Base-by-base conservation (phyloP, 2,888 invertebrate species). In the Napeogenes inachia region DNA sequence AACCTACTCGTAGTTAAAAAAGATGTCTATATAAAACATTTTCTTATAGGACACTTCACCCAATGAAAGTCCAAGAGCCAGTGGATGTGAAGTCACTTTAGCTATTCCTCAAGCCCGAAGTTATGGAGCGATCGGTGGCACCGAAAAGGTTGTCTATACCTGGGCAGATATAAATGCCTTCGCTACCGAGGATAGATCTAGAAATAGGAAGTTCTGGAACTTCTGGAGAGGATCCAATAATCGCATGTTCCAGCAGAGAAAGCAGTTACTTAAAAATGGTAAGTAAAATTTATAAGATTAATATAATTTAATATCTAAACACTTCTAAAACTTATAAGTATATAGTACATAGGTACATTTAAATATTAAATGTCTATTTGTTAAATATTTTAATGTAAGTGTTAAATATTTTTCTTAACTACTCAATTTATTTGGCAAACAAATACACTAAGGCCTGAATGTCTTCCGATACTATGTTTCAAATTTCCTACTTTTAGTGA, bases 151-250 rank as follows among this genome's bases (percentile, higher is more conserved):
- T 64, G 94, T 94, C 0, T 96, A 95, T 83, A 93, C 95, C 4
- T 96, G 96, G 96, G 93, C 93, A 56, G 94, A 94, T 67, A 87
- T 96, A 68, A 95, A 96, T 79, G 95, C 95, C 0, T 95, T 94
- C 74, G 92, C 93, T 10, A 92, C 92, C 12, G 92, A 92, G 63
- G 91, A 92, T 67, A 85, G 89, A 60, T 80, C 75, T 70, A 87
- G 85, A 72, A 87, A 78, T 68, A 81, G 73, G 75, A 84, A 77
- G 60, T 84, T 77, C 77, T 91, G 81, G 91, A 91, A 84, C 78
- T 90, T 77, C 74, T 91, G 75, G 91, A 91, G 74, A 75, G 71
- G 77, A 0, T 85, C 85, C 0, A 71, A 74, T 0, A 78, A 79
- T 59, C 72, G 87, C 45, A 83, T 87, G 84, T 90, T 89, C 65